Base-by-base conservation (phyloP, 2,888 invertebrate genomes). In the Amiota communis region DNA sequence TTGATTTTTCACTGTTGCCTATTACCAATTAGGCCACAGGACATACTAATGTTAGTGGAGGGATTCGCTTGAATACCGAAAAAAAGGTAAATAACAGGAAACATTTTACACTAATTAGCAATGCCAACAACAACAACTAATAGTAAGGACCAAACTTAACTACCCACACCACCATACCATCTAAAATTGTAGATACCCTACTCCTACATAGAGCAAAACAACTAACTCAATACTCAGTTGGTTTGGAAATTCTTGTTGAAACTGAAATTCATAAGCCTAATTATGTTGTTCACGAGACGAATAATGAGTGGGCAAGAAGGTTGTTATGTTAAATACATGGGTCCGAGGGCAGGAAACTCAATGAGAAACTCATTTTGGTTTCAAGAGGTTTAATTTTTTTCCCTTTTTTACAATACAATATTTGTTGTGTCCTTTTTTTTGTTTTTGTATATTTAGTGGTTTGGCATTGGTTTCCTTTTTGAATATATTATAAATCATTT, bases 81-180 rank as follows among this genome's bases (percentile, higher is more conserved):
- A 83, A 84, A 83, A 80, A 83, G 84, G 83, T 84, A 83, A 83
- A 83, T 84, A 83, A 83, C 84, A 83, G 83, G 83, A 83, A 83
- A 83, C 83, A 84, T 83, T 83, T 83, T 83, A 83, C 84, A 83
- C 83, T 83, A 83, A 83, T 83, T 83, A 83, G 83, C 84, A 82
- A 79, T 81, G 81, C 84, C 36, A 51, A 51, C 67, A 68, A 53
- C 53, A 65, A 65, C 20, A 63, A 63, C 36, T 4, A 36, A 36
- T 36, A 20, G 8, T n/a, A 13, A 53, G 4, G n/a, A 13, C 8
- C 53, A 53, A 13, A 53, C 1, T 8, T 53, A 53, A 3, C 53
- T 15, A 13, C n/a, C 53, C 13, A 15, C 0, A 15, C 10, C 12
- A 11, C 9, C 53, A 53, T 15, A 11, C 9, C 53, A 53, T 11